Evolutionary conservation across 2,797 vertebrate genomes (phyloP).

Genomic region (Harpia harpyja): DNA sequence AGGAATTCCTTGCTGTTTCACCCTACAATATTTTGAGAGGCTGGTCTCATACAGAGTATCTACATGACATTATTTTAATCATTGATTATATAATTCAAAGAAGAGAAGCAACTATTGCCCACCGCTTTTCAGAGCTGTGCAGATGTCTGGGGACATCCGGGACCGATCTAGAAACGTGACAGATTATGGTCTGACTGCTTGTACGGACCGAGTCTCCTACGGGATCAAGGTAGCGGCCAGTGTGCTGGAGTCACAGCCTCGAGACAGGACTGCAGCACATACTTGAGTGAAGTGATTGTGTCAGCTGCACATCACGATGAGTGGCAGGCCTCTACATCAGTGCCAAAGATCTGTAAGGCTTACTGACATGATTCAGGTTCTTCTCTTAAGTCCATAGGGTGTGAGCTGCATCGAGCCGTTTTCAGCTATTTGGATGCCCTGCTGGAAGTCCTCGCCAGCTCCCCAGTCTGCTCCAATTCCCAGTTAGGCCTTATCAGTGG

Average conservation of each 20-base stretch:
- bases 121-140: neutral
- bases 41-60: neutral
- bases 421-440: neutral
- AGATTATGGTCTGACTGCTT: neutral
- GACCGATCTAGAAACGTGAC: neutral
- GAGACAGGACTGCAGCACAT: neutral
- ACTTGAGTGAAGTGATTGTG: rapidly evolving
- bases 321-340: neutral
- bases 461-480: neutral
- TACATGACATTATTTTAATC: neutral
- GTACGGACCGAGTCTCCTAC: rapidly evolving
- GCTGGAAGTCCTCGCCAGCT: neutral
- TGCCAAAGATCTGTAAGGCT: neutral
- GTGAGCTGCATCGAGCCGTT: neutral
- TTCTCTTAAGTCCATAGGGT: neutral
- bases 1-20: neutral
- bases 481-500: neutral
- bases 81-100: neutral
- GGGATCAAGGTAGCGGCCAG: neutral
- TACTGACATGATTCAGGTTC: neutral
- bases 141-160: neutral
- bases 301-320: rapidly evolving
- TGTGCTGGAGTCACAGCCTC: neutral
- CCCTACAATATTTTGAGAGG: neutral
- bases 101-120: neutral